A percentile compares a stretch with the other conserved stretches of the same genome.
phyloP scores from a whole-genome alignment of 1,140 invertebrate genomes.

The Hyphantria cunea region DNA sequence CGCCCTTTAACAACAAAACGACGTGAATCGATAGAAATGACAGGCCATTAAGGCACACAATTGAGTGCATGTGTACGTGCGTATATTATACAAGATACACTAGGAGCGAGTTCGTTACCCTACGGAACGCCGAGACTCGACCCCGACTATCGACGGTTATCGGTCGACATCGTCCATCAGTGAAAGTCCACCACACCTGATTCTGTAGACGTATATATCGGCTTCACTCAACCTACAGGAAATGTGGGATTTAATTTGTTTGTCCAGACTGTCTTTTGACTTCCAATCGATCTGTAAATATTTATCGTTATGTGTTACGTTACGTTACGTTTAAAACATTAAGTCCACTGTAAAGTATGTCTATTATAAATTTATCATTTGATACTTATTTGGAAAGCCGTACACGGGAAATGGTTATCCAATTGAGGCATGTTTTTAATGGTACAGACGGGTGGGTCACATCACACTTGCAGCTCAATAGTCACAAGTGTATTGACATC shows the following conservation, averaged over 20 bases:
- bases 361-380: too few relatives aligned
- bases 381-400: too few relatives aligned
- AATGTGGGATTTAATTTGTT: conserved; percentile 24
- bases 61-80: conserved; percentile 29
- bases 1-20: conserved; percentile 22
- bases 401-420: too few relatives aligned
- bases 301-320: too few relatives aligned
- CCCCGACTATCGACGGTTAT: conserved; percentile 37
- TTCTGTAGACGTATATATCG: conserved; percentile 10
- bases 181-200: conserved; percentile 43
- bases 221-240: conserved; percentile 19
- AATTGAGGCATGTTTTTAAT: too few relatives aligned
- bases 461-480: too few relatives aligned
- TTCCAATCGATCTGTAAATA: too few relatives aligned
- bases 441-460: too few relatives aligned
- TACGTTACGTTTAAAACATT: too few relatives aligned
- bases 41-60: conserved; percentile 29
- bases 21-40: conserved; percentile 29
- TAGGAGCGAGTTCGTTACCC: conserved; percentile 49
- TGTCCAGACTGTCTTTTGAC: background rate
- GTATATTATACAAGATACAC: conserved; percentile 23
- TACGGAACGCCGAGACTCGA: conserved; percentile 38
- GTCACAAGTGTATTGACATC: too few relatives aligned
- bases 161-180: conserved; percentile 36
- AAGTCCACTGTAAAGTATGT: too few relatives aligned